Evolutionary conservation across 2,113 vertebrate genomes (phyloP).

Genomic region (Nothobranchius kuhntae): DNA sequence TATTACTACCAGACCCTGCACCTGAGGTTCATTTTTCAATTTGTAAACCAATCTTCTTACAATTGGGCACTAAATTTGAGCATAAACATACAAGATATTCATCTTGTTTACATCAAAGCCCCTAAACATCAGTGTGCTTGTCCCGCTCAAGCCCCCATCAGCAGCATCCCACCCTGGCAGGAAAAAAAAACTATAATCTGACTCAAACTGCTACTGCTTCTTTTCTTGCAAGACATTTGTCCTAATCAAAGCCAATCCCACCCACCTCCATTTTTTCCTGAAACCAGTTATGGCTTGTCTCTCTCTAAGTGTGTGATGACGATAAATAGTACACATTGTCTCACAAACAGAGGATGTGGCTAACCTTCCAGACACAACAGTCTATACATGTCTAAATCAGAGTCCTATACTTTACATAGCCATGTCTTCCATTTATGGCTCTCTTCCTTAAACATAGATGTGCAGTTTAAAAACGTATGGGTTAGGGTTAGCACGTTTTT

Average conservation of each 20-base stretch:
- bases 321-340: slow-evolving; percentile 47
- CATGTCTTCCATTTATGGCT: background rate
- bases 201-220: slow-evolving; percentile 30
- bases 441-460: background rate
- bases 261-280: slow-evolving; percentile 30
- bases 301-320: slow-evolving; percentile 53
- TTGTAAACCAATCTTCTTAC: slow-evolving; percentile 80
- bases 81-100: slow-evolving; percentile 79
- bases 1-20: slow-evolving; percentile 67
- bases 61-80: slow-evolving; percentile 78
- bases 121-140: slow-evolving; percentile 40
- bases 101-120: slow-evolving; percentile 80
- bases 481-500: too few relatives aligned
- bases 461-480: background rate
- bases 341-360: slow-evolving; percentile 16
- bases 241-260: slow-evolving; percentile 67
- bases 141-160: slow-evolving; percentile 30
- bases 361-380: background rate
- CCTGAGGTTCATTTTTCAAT: slow-evolving; percentile 84
- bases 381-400: background rate
- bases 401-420: background rate
- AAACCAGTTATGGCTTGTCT: slow-evolving; percentile 43
- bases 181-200: slow-evolving; percentile 9
- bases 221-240: slow-evolving; percentile 67
- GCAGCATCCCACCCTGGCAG: slow-evolving; percentile 46